Percentiles rank a stretch among this genome's conserved stretches.
Conservation (phyloP, 2,113 vertebrate genomes). For the Rhegmatorhina hoffmannsi region DNA sequence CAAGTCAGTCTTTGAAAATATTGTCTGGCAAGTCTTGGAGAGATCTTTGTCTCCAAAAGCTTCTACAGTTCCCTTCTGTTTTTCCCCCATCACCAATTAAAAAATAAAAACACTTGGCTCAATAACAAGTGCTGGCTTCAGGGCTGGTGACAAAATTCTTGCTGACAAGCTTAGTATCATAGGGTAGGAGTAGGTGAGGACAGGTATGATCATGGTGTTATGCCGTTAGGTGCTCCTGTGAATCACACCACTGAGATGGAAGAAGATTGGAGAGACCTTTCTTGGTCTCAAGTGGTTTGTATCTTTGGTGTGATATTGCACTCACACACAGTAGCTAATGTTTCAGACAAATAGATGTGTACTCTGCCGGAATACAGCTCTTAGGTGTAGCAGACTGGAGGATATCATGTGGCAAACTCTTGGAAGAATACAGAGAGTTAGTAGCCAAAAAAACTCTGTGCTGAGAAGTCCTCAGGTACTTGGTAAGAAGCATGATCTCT, state of each 20-base stretch:
- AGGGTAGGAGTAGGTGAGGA: slow-evolving; percentile 18
- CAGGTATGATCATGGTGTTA: slow-evolving; percentile 22
- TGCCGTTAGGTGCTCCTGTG: neutral
- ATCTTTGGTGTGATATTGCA: neutral
- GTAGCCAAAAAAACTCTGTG: neutral
- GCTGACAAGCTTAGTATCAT: neutral
- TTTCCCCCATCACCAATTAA: neutral
- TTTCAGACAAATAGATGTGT: neutral
- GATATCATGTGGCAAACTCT: neutral
- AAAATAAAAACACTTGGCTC: slow-evolving; percentile 7
- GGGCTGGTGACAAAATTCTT: neutral
- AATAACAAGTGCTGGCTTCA: neutral
- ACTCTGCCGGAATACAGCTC: accelerated
- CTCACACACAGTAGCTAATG: neutral
- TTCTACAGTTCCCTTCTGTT: neutral
- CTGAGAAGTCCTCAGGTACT: neutral
- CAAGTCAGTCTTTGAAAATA: neutral
- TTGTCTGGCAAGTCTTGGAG: neutral
- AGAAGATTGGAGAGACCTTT: neutral
- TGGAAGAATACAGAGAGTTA: neutral
- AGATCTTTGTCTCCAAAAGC: neutral
- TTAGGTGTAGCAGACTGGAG: neutral
- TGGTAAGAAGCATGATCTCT: neutral
- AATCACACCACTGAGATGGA: neutral
- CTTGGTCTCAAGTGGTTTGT: neutral